Evolutionary conservation across 2,888 invertebrate genomes (phyloP), one percentile per base, ranked within the genome.

Genomic region (Hyposoter didymator): DNA sequence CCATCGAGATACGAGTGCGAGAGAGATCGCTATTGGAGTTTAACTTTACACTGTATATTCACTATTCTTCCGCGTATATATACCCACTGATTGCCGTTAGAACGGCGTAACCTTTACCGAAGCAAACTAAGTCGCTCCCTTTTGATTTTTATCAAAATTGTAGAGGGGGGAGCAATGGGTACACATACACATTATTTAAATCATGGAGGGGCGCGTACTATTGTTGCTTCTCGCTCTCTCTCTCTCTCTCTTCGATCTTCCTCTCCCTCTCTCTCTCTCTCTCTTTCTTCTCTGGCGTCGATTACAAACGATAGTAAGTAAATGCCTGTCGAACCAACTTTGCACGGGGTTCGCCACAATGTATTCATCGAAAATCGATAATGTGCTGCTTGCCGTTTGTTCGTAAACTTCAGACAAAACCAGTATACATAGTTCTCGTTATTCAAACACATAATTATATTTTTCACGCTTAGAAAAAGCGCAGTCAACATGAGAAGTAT

Each of bases 1-100:
- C 89, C 85, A 88, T 90, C 86, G 86, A 78, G 85, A 83, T 78
- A 82, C 75, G 81, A 84, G 55, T 72, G 72, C 52, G 35, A 35
- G 64, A 66, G 52, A 39, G 87, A 32, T 47, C 28, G 78, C 19
- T 66, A 43, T 78, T 52, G 69, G 72, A 74, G 49, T 80, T 70
- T 47, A 76, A 78, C 69, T 85, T 78, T 52, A 78, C 59, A 70
- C n/a, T 35, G 35, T 66, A 43, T 75, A 75, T 35, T 69, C 32
- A 12, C 39, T 52, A 47, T 66, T 7, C n/a, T 32, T 59, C 22
- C 67, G 47, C 14, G 52, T 67, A 64, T 86, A 64, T 67, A 64
- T 86, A 86, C 39, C 62, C 17, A 78, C 59, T 47, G 35, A 4
- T 78, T 45, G 39, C 59, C 3, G 22, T 66, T 22, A 66, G 28